These are phyloP conservation scores for Lindbergichthys nudifrons DNA, from an alignment of 2,797 vertebrate species.

Conservation along the genomic window DNA sequence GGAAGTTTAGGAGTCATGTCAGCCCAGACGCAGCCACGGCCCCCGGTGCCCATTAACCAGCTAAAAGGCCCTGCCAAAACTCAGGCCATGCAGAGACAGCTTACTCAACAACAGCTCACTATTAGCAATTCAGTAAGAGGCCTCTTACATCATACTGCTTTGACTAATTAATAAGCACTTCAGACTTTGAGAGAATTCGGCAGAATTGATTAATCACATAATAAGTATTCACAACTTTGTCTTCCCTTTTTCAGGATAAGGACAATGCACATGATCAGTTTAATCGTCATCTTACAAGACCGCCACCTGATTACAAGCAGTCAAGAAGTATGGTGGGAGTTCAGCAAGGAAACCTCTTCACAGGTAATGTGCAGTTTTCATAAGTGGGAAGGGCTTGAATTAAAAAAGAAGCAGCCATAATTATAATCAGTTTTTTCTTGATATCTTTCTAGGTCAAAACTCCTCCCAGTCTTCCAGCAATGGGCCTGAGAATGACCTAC, in stretches of 20 bases:
- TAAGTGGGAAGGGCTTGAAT: not conserved
- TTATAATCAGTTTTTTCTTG: not conserved
- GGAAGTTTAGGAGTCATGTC: constrained; percentile 87
- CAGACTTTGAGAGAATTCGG: not conserved
- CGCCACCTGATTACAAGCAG: constrained; percentile 97
- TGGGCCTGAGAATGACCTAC: constrained; percentile 86
- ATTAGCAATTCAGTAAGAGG: constrained; percentile 86
- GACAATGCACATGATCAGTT: constrained; percentile 90
- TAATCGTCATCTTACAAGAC: constrained; percentile 93
- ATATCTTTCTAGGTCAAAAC: constrained; percentile 79
- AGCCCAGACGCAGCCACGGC: constrained; percentile 87
- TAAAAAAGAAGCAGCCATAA: not conserved
- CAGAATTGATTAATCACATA: not conserved
- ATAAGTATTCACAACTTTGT: not conserved
- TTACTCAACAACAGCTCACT: constrained; percentile 88
- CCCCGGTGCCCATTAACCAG: constrained; percentile 69
- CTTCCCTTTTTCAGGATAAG: constrained; percentile 88
- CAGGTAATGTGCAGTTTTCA: constrained; percentile 80
- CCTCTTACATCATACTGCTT: not conserved
- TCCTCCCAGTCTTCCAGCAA: constrained; percentile 86
- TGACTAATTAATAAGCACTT: not conserved
- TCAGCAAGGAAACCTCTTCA: constrained; percentile 87
- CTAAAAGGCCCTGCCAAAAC: constrained; percentile 90
- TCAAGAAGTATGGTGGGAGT: constrained; percentile 87
- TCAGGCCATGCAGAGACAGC: constrained; percentile 87